phyloP scores from a whole-genome alignment of 2,888 invertebrate genomes.

The Morpho helenor region DNA sequence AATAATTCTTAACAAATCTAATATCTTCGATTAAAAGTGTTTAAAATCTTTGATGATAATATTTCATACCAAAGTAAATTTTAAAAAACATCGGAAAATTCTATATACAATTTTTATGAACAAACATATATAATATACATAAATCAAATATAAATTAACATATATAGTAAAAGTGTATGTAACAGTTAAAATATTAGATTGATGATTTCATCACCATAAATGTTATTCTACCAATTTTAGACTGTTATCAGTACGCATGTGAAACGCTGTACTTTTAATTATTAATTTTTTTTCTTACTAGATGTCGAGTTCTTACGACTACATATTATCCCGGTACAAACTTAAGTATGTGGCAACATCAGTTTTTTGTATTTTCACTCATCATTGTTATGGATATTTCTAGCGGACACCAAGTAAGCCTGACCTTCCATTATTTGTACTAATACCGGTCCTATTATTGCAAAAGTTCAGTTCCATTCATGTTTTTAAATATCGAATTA shows the following conservation, averaged over 20 bases:
- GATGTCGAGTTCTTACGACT: slow-evolving; percentile 52
- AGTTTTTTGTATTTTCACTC: slow-evolving; percentile 23
- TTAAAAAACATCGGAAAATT: no score
- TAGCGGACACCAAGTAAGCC: slow-evolving; percentile 49
- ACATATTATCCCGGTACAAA: slow-evolving; percentile 35
- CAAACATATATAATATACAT: no score
- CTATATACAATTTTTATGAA: no score
- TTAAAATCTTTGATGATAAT: no score
- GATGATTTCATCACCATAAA: no score
- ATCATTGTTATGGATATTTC: slow-evolving; percentile 46
- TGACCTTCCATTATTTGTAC: slow-evolving; percentile 12
- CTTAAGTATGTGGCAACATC: slow-evolving; percentile 62
- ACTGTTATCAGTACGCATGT: background rate
- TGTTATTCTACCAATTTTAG: no score
- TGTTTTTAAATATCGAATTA: slow-evolving; percentile 24
- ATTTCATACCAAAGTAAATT: no score
- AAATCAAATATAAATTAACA: no score
- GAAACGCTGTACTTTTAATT: background rate
- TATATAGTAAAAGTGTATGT: no score
- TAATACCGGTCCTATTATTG: slow-evolving; percentile 19
- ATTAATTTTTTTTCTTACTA: slow-evolving; percentile 31
- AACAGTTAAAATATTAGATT: no score
- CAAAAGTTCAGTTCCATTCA: slow-evolving; percentile 14
- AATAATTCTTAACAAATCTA: no score
- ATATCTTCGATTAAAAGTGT: no score